These are phyloP conservation scores for Piaya cayana DNA, from an alignment of 2,113 vertebrate genomes.

Conservation along the genomic window DNA sequence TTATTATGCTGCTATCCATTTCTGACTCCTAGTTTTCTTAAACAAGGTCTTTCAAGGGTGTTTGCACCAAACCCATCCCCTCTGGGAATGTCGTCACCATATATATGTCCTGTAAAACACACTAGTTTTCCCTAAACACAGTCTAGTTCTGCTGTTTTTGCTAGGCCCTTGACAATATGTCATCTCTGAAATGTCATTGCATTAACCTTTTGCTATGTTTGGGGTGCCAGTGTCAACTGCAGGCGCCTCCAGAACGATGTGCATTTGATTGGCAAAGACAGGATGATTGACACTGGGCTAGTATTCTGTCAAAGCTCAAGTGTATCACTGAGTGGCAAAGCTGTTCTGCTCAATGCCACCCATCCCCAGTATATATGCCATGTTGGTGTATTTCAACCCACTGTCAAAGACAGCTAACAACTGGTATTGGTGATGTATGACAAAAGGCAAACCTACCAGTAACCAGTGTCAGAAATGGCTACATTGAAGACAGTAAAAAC, in stretches of 20 bases:
- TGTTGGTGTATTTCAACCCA: not conserved
- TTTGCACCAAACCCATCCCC: conserved; percentile 33
- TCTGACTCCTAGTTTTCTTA: not conserved
- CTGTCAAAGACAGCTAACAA: not conserved
- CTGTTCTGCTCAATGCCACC: conserved; percentile 18
- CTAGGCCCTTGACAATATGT: conserved; percentile 50
- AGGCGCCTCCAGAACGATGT: conserved; percentile 48
- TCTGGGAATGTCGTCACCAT: not conserved
- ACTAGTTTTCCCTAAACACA: not conserved
- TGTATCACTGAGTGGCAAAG: not conserved
- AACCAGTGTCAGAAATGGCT: not conserved
- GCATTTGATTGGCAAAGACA: conserved; percentile 69
- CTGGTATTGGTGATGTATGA: fast-evolving
- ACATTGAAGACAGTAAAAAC: not conserved
- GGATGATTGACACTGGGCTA: conserved; percentile 17
- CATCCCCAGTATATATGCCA: not conserved
- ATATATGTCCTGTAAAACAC: not conserved
- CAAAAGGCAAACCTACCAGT: not conserved
- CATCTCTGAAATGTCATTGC: conserved; percentile 50
- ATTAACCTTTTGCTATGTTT: conserved; percentile 25
- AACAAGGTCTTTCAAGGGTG: conserved; percentile 52
- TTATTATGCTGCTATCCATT: not conserved
- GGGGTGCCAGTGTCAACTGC: conserved; percentile 51
- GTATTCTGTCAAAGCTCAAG: conserved; percentile 54
- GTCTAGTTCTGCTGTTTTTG: conserved; percentile 16